These are phyloP conservation scores for Zenarchopterus dispar DNA, from an alignment of 2,797 vertebrate genomes.

Conservation along the genomic window DNA sequence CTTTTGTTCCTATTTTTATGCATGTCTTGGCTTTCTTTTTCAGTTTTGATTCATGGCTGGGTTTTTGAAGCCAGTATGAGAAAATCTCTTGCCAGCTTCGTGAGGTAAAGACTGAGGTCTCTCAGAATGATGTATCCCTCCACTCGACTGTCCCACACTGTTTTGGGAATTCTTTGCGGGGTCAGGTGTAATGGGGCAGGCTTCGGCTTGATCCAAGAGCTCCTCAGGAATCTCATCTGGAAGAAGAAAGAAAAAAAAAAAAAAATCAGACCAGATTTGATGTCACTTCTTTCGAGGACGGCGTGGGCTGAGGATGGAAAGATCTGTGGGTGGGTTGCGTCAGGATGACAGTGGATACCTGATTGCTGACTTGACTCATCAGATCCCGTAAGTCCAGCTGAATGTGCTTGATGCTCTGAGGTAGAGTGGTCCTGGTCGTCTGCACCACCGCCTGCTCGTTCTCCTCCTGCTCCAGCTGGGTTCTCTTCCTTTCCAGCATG, in stretches of 20 bases:
- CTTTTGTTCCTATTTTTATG: not conserved
- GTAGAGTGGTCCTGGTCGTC: slow-evolving; percentile 28
- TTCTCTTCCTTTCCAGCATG: slow-evolving; percentile 76
- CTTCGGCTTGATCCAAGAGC: slow-evolving; percentile 23
- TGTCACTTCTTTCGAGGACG: slow-evolving; percentile 30
- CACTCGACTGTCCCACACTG: slow-evolving; percentile 70
- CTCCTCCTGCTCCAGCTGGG: slow-evolving; percentile 58
- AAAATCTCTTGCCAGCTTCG: slow-evolving; percentile 80
- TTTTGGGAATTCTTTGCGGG: slow-evolving; percentile 10
- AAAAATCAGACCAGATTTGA: slow-evolving; percentile 2
- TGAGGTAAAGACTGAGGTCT: slow-evolving; percentile 82
- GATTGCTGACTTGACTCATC: slow-evolving; percentile 71
- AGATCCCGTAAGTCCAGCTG: slow-evolving; percentile 82
- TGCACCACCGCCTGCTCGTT: slow-evolving; percentile 2
- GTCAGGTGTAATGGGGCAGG: not conserved
- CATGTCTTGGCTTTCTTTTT: too few relatives aligned
- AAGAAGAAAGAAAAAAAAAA: slow-evolving; percentile 33
- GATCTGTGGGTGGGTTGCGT: not conserved
- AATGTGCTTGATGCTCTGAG: slow-evolving; percentile 60
- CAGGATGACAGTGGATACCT: slow-evolving; percentile 60
- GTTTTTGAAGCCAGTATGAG: slow-evolving; percentile 69
- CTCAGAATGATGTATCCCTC: slow-evolving; percentile 82
- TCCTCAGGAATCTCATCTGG: slow-evolving; percentile 62
- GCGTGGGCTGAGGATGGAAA: not conserved
- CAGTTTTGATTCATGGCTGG: slow-evolving; percentile 6